phyloP scores from a whole-genome alignment of 1,140 invertebrate species.

The Apis mellifera region Amel_HAv3.1 CM009931.2:14376501-14377000 shows the following conservation, averaged over 20 bases:
- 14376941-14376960: too few species aligned
- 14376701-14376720: background rate
- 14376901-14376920: background rate
- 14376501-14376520: background rate
- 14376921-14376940: background rate
- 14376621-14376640: too few species aligned
- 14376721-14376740: background rate
- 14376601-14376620: background rate
- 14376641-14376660: conserved; percentile 6
- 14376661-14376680: conserved; percentile 62
- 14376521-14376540: background rate
- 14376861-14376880: background rate
- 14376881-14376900: background rate
- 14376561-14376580: conserved; percentile 1
- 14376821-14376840: background rate
- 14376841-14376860: background rate
- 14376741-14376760: background rate
- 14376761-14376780: background rate
- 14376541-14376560: background rate
- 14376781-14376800: background rate
- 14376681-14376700: background rate
- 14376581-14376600: conserved; percentile 24
- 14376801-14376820: background rate
- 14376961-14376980: background rate
- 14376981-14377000: background rate